These are phyloP conservation scores for Phaonia tiefii DNA, from an alignment of 2,888 invertebrate species.

Conservation along the genomic window DNA sequence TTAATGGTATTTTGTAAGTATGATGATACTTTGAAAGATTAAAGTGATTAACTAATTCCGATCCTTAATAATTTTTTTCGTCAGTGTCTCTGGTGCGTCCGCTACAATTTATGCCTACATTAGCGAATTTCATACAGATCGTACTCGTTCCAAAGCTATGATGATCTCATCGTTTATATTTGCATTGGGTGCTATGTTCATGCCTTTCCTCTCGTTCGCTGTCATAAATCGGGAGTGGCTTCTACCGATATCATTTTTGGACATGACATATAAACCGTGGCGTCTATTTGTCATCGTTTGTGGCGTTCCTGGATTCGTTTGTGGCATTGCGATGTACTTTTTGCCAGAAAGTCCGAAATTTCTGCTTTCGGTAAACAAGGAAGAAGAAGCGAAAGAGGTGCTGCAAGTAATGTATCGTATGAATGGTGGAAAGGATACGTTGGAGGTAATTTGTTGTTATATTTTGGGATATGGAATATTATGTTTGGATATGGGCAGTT, in stretches of 20 bases:
- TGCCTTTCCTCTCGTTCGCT: slow-evolving; percentile 75
- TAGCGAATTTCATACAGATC: slow-evolving; percentile 81
- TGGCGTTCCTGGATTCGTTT: slow-evolving; percentile 74
- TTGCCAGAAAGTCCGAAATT: slow-evolving; percentile 79
- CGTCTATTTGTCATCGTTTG: slow-evolving; percentile 75
- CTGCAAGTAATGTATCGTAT: slow-evolving; percentile 72
- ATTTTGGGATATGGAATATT: no score
- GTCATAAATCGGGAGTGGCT: slow-evolving; percentile 76
- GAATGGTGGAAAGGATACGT: slow-evolving; percentile 71
- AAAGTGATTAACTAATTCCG: neutral
- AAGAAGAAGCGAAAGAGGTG: slow-evolving; percentile 72
- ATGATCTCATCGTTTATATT: slow-evolving; percentile 77
- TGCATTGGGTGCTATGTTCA: slow-evolving; percentile 74
- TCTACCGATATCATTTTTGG: slow-evolving; percentile 71
- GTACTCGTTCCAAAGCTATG: slow-evolving; percentile 80
- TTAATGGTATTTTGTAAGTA: slow-evolving; percentile 82
- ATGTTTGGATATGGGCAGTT: no score
- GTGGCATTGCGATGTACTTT: slow-evolving; percentile 71
- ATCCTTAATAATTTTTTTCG: slow-evolving; percentile 14
- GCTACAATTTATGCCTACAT: slow-evolving; percentile 82
- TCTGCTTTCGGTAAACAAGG: slow-evolving; percentile 71
- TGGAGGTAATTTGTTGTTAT: slow-evolving; percentile 69
- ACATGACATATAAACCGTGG: slow-evolving; percentile 76
- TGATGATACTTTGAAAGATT: neutral
- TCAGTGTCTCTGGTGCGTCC: slow-evolving; percentile 80